Base-by-base conservation (phyloP, 2,113 vertebrate species). In the Garra rufa region DNA sequence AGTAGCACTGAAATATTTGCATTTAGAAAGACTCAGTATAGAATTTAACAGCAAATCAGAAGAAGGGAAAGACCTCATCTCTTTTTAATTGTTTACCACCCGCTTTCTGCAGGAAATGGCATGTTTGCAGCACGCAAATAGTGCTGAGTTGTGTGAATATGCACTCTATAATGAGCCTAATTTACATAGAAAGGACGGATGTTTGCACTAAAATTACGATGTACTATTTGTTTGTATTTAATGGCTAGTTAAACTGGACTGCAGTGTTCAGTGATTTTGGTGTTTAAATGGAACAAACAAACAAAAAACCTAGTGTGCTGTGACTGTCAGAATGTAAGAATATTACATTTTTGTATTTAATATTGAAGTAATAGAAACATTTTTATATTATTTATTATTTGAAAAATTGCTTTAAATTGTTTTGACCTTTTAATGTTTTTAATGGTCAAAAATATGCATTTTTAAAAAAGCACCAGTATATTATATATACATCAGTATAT, bases 1-100 rank as follows among this genome's bases (percentile, higher is more conserved):
- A 4, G 17, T 38, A 69, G 15, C 9, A 30, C 26, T 63, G 17
- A 67, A 38, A 67, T 21, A 65, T 34, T 9, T 34, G 30, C 17
- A 67, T 34, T 19, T 38, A 38, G 3, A 34, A 67, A 38, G 0
- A 34, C 50, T 50, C 34, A 34, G 34, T 34, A 34, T 34, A 34
- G 34, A 34, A 34, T 34, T 4, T 34, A 34, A 34, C 34, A 46
- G 13, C 10, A 46, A 46, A 46, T 46, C 52, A n/a, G 52, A n/a
- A n/a, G 52, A 9, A 24, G 4, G 57, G 13, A 26, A 3, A 26
- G 24, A 9, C 6, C 26, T 65, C 26, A 8, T 65, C 61, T 15
- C 61, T 30, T 65, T 63, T 65, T 17, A 65, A 65, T 30, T 65
- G 61, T 65, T 65, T 65, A 65, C 61, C 61, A 65, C 14, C 14